A percentile compares a stretch with the other conserved stretches of the same genome.
These are phyloP conservation scores for Orientallactaga bullata DNA, from an alignment of 2,113 vertebrate species.

Conservation along the genomic window DNA sequence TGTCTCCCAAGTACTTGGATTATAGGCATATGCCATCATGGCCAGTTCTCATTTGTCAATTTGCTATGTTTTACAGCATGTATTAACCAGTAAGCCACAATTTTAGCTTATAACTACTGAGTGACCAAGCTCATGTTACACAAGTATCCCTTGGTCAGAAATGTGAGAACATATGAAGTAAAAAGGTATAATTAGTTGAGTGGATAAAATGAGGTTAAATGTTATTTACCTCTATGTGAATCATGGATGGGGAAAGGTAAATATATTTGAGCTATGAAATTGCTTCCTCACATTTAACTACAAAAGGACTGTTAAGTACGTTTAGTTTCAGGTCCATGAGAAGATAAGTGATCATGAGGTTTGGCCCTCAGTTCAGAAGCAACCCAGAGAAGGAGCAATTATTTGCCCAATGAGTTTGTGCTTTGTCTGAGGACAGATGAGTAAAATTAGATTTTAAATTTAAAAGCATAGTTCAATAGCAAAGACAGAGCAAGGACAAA, in stretches of 20 bases:
- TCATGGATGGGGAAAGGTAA: neutral
- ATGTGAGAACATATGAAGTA: neutral
- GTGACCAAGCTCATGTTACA: neutral
- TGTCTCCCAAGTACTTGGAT: no score
- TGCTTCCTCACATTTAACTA: conserved; percentile 13
- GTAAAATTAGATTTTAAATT: conserved; percentile 5
- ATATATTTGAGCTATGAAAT: conserved; percentile 3
- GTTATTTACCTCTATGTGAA: conserved; percentile 5
- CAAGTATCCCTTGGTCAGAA: conserved; percentile 11
- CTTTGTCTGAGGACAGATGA: neutral
- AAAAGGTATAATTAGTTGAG: conserved; percentile 28
- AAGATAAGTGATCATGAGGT: neutral
- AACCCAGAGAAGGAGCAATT: neutral
- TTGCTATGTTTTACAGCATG: neutral
- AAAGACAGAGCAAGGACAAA: neutral
- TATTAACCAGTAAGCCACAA: neutral
- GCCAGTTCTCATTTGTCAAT: neutral
- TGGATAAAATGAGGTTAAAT: conserved; percentile 36
- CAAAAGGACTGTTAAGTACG: neutral
- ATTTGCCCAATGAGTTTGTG: neutral
- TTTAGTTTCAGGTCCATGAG: neutral
- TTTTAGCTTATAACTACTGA: neutral
- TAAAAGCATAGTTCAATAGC: neutral
- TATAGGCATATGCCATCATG: neutral
- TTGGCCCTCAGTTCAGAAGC: conserved; percentile 5